Conservation (phyloP, 2,888 invertebrate genomes). For the Megaustenia siamemsis region DNA sequence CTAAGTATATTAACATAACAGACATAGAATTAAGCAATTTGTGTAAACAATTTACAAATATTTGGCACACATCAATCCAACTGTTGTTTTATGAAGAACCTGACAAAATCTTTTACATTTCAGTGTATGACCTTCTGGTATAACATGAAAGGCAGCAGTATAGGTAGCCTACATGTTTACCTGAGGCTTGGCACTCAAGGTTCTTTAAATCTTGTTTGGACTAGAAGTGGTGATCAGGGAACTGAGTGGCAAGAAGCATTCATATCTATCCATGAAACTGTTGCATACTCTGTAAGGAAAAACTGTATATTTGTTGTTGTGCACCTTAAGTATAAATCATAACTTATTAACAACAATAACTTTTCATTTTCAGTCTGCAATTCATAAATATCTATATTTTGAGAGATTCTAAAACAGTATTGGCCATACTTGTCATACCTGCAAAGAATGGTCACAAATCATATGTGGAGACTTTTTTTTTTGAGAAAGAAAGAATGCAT, state of each 20-base stretch:
- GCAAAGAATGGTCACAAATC: too few relatives aligned
- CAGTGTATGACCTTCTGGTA: constrained; percentile 81
- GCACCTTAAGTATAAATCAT: neutral
- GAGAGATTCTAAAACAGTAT: too few relatives aligned
- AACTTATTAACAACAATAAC: neutral
- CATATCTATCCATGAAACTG: constrained; percentile 57
- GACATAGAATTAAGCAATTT: too few relatives aligned
- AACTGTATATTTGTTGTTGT: neutral
- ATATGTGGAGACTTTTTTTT: too few relatives aligned
- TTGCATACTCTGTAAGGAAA: constrained; percentile 53
- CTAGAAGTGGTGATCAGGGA: constrained; percentile 68
- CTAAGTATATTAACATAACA: too few relatives aligned
- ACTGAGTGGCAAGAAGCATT: constrained; percentile 71
- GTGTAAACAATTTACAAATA: too few relatives aligned
- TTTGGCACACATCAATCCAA: too few relatives aligned
- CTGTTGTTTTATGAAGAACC: too few relatives aligned
- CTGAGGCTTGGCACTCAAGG: constrained; percentile 56
- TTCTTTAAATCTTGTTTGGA: constrained; percentile 65
- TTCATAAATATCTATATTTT: too few relatives aligned
- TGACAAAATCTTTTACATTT: constrained; percentile 13
- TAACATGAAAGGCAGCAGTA: constrained; percentile 70
- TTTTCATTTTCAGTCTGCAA: too few relatives aligned
- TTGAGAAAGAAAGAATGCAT: too few relatives aligned
- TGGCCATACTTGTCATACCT: too few relatives aligned
- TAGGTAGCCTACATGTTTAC: constrained; percentile 67